Evolutionary conservation across 37 sponge, comb jelly and placozoan genomes (phyloP), one percentile per base, ranked within the genome.

Genomic region (Beroe forskalii): DNA sequence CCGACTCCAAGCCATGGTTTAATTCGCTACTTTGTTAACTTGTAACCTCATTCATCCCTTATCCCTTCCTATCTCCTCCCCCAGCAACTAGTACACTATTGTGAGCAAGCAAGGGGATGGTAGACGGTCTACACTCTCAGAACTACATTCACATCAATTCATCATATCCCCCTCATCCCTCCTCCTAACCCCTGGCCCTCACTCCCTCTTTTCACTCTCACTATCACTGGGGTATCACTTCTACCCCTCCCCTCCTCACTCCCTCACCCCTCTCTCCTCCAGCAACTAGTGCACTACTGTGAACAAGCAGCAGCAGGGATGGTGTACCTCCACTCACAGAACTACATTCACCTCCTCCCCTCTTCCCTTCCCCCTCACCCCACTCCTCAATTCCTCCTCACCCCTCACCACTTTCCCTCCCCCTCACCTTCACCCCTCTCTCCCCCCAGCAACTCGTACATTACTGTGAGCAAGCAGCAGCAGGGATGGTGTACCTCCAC

Each of bases 231-330:
- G n/a, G n/a, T n/a, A n/a, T n/a, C n/a, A n/a, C n/a, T n/a, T 20
- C 75, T 36, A n/a, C n/a, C n/a, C n/a, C n/a, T n/a, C n/a, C n/a
- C n/a, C n/a, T n/a, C n/a, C n/a, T n/a, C n/a, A n/a, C n/a, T n/a
- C n/a, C n/a, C n/a, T n/a, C 67, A 66, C n/a, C 67, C 28, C n/a
- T 24, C 67, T 24, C 67, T 24, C 28, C 6, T 37, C 39, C 75
- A 72, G 75, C 75, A 72, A 72, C 37, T 72, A 37, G 75, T 72
- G 20, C 75, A 72, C 75, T 72, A 72, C 75, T 72, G 75, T 32
- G 75, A 72, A 20, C 75, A 72, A 37, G 75, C 75, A 38, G 75
- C 75, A 32, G 75, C 75, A 6, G 75, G 75, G 4, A 72, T 72
- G 75, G 19, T 35, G 38, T 72, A 72, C 75, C 75, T 72, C 3